Base-by-base conservation (phyloP, 2,113 vertebrate species). In the Vicugna pacos region DNA sequence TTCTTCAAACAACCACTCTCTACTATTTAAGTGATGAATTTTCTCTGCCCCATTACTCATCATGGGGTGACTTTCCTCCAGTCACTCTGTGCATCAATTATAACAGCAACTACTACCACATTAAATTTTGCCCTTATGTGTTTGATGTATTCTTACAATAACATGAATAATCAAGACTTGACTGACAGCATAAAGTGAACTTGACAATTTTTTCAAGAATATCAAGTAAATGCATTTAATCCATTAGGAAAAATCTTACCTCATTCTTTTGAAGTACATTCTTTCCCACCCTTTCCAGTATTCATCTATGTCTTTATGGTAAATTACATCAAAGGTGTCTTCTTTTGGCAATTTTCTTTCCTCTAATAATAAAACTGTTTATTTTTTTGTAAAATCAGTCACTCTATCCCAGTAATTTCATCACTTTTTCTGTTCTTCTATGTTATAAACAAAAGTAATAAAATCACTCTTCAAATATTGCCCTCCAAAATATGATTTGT, bases 231-330 rank as follows among this genome's bases (percentile, higher is more conserved):
- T 92, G 19, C 60, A 28, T 28, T 70, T 70, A 82, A 80, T 60
- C n/a, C 52, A 42, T 85, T 96, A 88, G 30, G 7, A 50, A 92
- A 80, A 46, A 26, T 64, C 73, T 96, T 70, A 58, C 28, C 12
- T 93, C 26, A 52, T 48, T 89, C 19, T 76, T 92, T 70, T 76
- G 32, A 82, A 81, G 46, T 64, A 15, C 28, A 82, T 35, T 52
- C 26, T 65, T 22, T 79, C 46, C 52, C 8, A 56, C 0, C 13
- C 83, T 58, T 62, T 50, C 19, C 24, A 81, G 15, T 26, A 89
- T 85, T 75, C 14, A 72, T 50, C 38, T 87, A 2, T 64, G 11
- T 75, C 54, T 96, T 90, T 11, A 58, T 84, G 80, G 94, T 64
- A 69, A 80, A 91, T 69, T 70, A 32, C 24, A 80, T 52, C 17